A percentile compares a stretch with the other conserved stretches of the same genome.
These are phyloP conservation scores for Battus philenor DNA, from an alignment of 1,140 invertebrate genomes.

Conservation along the genomic window DNA sequence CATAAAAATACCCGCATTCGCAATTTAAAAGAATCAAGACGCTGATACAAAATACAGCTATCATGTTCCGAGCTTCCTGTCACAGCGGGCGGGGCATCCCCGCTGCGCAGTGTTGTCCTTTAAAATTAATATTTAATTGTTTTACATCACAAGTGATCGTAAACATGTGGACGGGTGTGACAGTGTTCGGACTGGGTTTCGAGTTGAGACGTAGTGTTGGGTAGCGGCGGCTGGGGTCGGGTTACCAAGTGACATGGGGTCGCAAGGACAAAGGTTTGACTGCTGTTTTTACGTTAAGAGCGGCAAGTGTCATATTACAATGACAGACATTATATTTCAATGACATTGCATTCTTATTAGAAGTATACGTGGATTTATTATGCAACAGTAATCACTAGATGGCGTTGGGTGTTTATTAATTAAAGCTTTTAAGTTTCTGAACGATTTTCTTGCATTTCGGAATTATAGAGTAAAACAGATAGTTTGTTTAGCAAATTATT, in stretches of 20 bases:
- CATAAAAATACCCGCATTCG: no score
- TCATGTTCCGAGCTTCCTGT: slow-evolving; percentile 5
- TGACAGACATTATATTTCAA: slow-evolving; percentile 4
- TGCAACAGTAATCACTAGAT: no score
- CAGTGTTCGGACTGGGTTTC: slow-evolving; percentile 18
- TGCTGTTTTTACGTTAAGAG: no score
- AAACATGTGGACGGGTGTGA: background rate
- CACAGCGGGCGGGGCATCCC: background rate
- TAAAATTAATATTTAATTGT: slow-evolving; percentile 12
- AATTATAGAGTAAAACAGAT: no score
- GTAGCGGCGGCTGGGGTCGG: slow-evolving; percentile 19
- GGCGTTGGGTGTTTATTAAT: no score
- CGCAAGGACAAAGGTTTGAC: slow-evolving; percentile 3
- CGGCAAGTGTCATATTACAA: no score
- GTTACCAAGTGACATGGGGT: slow-evolving; percentile 21
- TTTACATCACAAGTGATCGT: background rate
- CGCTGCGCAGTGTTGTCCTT: background rate
- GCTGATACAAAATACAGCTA: background rate
- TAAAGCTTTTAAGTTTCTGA: no score
- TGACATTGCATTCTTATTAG: background rate
- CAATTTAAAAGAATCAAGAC: no score
- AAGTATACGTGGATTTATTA: no score
- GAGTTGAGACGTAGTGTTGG: slow-evolving; percentile 21
- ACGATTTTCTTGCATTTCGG: no score
- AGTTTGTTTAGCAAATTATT: no score